These are phyloP conservation scores for Agonopterix alstromeriana DNA, from an alignment of 2,888 invertebrate genomes.

Conservation along the genomic window DNA sequence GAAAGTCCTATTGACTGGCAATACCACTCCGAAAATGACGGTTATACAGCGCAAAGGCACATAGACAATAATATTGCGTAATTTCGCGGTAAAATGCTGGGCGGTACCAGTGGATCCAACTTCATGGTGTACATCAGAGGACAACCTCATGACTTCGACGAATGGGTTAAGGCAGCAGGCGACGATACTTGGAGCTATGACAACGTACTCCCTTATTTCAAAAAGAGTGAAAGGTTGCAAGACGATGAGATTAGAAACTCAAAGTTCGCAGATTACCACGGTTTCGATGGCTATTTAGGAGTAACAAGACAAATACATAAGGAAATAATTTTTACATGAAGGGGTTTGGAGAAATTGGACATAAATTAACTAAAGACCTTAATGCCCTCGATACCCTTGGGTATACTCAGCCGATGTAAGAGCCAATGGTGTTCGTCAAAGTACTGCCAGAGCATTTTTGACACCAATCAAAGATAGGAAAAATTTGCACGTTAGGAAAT, in stretches of 20 bases:
- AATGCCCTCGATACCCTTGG: background rate
- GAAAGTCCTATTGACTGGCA: background rate
- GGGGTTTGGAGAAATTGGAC: background rate
- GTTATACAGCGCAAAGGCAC: background rate
- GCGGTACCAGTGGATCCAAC: background rate
- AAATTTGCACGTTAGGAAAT: conserved; percentile 57
- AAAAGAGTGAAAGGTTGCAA: too few relatives aligned
- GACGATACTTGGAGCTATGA: too few relatives aligned
- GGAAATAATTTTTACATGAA: background rate
- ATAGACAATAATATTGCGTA: background rate
- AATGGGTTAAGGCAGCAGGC: too few relatives aligned
- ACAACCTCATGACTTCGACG: too few relatives aligned
- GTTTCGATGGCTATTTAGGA: too few relatives aligned
- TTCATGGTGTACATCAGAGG: too few relatives aligned
- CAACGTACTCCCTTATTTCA: too few relatives aligned
- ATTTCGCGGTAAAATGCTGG: background rate
- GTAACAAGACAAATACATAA: background rate
- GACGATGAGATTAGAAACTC: too few relatives aligned
- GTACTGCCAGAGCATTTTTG: background rate
- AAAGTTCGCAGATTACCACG: too few relatives aligned
- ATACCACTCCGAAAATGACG: background rate
- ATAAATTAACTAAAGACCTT: background rate
- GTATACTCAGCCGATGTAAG: background rate
- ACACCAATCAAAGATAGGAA: background rate
- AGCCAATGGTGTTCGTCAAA: background rate